Evolutionary conservation across 2,113 vertebrate species (phyloP).

Genomic region (Lanius collurio): DNA sequence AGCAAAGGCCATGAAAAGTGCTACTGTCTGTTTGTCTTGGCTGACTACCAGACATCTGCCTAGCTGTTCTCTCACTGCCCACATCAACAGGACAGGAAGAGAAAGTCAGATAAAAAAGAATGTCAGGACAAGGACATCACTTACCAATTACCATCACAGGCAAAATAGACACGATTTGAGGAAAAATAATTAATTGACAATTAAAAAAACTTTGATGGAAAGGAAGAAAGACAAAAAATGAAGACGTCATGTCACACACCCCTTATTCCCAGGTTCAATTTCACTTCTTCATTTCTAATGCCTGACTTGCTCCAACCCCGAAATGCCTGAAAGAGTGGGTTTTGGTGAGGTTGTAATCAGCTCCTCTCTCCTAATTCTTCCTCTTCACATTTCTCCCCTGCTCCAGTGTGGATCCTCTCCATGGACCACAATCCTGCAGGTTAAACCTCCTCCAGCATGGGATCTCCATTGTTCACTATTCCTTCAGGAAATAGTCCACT

Average conservation of each 20-base stretch:
- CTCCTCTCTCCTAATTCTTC: not conserved
- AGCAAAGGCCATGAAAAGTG: not conserved
- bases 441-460: not conserved
- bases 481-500: not conserved
- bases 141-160: not conserved
- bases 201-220: not conserved
- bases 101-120: not conserved
- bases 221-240: not conserved
- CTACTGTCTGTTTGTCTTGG: not conserved
- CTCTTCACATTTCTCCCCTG: not conserved
- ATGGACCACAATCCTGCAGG: not conserved
- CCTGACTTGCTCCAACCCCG: not conserved
- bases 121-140: not conserved
- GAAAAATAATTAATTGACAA: not conserved
- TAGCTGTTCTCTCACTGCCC: not conserved
- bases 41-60: not conserved
- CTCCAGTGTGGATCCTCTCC: not conserved
- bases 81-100: not conserved
- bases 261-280: not conserved
- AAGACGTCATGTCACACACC: not conserved
- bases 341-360: not conserved
- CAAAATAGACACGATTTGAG: not conserved
- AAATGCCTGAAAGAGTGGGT: rapidly evolving
- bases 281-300: not conserved
- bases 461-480: not conserved